phyloP scores from a whole-genome alignment of 1,140 invertebrate genomes.

The Rhysida immarginata region DNA sequence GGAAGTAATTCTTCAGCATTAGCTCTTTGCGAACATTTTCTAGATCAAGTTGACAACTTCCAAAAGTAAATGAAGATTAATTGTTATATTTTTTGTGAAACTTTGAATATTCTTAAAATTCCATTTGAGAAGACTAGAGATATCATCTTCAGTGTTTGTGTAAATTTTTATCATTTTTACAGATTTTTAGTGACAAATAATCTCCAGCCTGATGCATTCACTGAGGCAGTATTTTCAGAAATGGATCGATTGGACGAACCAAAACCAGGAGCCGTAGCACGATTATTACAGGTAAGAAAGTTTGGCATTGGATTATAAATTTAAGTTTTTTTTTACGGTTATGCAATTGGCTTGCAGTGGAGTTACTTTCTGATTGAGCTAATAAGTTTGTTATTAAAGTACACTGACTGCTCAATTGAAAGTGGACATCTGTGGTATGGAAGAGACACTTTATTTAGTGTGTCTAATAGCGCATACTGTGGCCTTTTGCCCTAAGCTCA shows the following conservation, averaged over 20 bases:
- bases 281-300: slow-evolving; percentile 42
- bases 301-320: background rate
- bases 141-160: no score
- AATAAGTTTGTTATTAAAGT: no score
- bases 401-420: no score
- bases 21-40: slow-evolving; percentile 43
- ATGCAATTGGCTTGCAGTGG: background rate
- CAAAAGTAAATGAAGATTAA: slow-evolving; percentile 39
- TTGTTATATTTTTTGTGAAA: background rate
- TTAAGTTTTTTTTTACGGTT: background rate
- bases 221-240: slow-evolving; percentile 56
- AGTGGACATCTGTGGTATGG: no score
- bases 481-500: no score
- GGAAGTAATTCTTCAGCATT: slow-evolving; percentile 43
- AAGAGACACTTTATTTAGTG: no score
- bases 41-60: slow-evolving; percentile 41
- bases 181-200: slow-evolving; percentile 33
- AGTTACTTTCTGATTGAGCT: no score
- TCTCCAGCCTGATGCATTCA: slow-evolving; percentile 56
- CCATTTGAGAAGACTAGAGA: no score
- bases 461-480: no score
- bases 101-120: no score
- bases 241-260: slow-evolving; percentile 59
- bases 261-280: slow-evolving; percentile 65
- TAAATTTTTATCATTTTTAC: slow-evolving; percentile 12